A percentile compares a stretch with the other conserved stretches of the same genome.
Conservation (phyloP, 2,797 vertebrate species). For the Aplochiton taeniatus region DNA sequence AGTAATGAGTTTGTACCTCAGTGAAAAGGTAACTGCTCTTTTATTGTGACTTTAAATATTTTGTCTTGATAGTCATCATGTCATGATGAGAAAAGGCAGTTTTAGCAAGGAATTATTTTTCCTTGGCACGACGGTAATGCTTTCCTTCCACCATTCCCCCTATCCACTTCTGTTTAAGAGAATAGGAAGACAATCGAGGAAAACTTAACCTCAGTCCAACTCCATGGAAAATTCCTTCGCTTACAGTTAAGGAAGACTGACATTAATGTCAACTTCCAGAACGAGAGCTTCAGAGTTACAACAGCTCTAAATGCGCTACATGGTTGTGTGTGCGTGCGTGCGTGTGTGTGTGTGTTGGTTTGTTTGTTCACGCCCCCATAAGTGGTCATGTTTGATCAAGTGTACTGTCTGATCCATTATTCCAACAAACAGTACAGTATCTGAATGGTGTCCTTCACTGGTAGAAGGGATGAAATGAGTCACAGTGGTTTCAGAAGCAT, state of each 20-base stretch:
- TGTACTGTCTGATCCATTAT: constrained; percentile 19
- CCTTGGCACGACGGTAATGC: constrained; percentile 24
- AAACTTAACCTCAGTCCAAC: constrained; percentile 31
- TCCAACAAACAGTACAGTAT: constrained; percentile 46
- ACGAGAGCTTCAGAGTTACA: constrained; percentile 36
- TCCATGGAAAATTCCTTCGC: constrained; percentile 70
- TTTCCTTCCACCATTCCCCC: constrained; percentile 18
- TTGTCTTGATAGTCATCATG: constrained; percentile 14
- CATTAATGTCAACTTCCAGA: constrained; percentile 66
- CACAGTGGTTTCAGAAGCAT: constrained; percentile 25
- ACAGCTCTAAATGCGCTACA: constrained; percentile 28
- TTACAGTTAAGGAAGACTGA: constrained; percentile 61
- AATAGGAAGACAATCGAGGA: constrained; percentile 18
- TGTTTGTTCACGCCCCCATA: background rate
- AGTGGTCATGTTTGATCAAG: background rate
- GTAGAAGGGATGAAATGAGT: constrained; percentile 44
- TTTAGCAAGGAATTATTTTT: constrained; percentile 31
- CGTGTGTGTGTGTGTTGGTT: constrained; percentile 11
- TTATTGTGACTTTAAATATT: too few relatives aligned
- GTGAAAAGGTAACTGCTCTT: too few relatives aligned
- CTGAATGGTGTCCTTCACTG: constrained; percentile 46
- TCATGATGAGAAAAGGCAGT: constrained; percentile 39
- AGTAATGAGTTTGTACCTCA: too few relatives aligned
- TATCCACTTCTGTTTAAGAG: constrained; percentile 26
- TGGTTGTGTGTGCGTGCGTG: constrained; percentile 10